Evolutionary conservation across 2,113 vertebrate genomes (phyloP).

Genomic region (Catharus minimus): DNA sequence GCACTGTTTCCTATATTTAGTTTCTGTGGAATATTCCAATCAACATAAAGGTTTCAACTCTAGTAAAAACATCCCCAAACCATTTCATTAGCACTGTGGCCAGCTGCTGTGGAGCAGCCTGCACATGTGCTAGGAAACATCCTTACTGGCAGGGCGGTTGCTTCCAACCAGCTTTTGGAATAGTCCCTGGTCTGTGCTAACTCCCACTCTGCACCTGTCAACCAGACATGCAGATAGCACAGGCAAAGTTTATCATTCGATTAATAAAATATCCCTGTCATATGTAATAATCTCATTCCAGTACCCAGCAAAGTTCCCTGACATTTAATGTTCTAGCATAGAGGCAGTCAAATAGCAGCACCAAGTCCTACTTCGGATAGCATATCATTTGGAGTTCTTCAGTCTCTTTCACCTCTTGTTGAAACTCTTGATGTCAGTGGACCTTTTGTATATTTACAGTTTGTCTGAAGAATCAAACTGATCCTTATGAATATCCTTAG

Average conservation of each 20-base stretch:
- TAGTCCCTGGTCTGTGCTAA: neutral
- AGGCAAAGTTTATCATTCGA: neutral
- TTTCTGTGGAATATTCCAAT: neutral
- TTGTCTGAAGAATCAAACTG: neutral
- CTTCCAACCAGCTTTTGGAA: neutral
- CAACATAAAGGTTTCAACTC: neutral
- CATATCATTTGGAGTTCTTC: neutral
- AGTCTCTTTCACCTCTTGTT: neutral
- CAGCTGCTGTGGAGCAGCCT: neutral
- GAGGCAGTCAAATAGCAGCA: conserved; percentile 7
- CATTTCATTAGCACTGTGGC: neutral
- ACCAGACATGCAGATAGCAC: neutral
- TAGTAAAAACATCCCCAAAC: neutral
- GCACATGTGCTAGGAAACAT: fast-evolving
- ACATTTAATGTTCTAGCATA: neutral
- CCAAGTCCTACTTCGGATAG: neutral
- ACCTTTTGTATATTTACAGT: neutral
- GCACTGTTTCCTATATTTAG: neutral
- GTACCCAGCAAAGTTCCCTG: conserved; percentile 22
- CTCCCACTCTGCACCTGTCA: neutral
- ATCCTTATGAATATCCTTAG: neutral
- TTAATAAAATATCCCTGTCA: neutral
- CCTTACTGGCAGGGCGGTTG: neutral
- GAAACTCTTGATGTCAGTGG: neutral
- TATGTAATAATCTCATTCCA: neutral